A percentile compares a stretch with the other conserved stretches of the same genome.
These are phyloP conservation scores for Gymnoscopelus microlampas DNA, from an alignment of 2,797 vertebrate species.

Conservation along the genomic window DNA sequence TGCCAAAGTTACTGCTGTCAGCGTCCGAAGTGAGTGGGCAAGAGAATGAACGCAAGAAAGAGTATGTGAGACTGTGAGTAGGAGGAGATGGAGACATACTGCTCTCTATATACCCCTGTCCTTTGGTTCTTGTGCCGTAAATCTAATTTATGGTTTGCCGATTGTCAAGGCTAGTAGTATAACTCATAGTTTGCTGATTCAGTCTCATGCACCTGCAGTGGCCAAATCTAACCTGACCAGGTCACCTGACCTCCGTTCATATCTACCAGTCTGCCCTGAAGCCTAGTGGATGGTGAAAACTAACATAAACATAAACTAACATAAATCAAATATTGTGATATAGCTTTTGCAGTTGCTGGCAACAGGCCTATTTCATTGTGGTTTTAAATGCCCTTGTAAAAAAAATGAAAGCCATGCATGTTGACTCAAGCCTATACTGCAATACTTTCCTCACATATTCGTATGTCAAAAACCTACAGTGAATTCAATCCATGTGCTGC, in stretches of 20 bases:
- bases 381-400: no score
- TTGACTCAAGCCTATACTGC: neutral
- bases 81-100: neutral
- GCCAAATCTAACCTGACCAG: neutral
- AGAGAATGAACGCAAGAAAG: neutral
- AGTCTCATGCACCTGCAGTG: neutral
- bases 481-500: neutral
- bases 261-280: no score
- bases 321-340: neutral
- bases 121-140: no score
- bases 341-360: neutral
- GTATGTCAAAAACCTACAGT: no score
- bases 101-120: no score
- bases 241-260: neutral
- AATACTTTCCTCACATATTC: neutral
- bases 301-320: no score
- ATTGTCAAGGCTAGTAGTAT: no score
- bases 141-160: no score
- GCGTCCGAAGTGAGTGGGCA: neutral
- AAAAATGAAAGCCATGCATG: no score
- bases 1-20: constrained; percentile 21
- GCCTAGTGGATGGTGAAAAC: neutral
- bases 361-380: no score
- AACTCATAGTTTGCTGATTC: no score
- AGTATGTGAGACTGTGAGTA: neutral